Conservation (phyloP, 2,888 invertebrate species). For the Chrysolina oricalcia region DNA sequence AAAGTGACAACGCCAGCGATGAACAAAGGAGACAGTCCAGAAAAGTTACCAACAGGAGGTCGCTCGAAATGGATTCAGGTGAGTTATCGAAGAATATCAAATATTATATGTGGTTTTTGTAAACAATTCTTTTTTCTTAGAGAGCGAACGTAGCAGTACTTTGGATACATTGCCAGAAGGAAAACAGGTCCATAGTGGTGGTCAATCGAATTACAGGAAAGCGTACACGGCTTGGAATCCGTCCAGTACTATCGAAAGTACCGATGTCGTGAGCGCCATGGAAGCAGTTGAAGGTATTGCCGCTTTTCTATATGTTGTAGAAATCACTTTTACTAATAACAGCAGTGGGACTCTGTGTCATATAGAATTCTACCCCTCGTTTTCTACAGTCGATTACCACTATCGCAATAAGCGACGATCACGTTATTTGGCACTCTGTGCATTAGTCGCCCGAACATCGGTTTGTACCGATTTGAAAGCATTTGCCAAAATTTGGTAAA, state of each 20-base stretch:
- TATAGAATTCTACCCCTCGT: no score
- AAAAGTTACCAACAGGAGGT: slow-evolving; percentile 82
- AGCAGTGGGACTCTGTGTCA: no score
- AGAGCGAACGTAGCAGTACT: slow-evolving; percentile 84
- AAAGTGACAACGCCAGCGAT: slow-evolving; percentile 84
- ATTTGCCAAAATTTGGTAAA: no score
- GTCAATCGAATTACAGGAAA: slow-evolving; percentile 74
- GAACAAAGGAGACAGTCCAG: slow-evolving; percentile 79
- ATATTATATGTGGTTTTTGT: background rate
- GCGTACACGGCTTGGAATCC: slow-evolving; percentile 88
- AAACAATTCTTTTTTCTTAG: slow-evolving; percentile 68
- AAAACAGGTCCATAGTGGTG: slow-evolving; percentile 73
- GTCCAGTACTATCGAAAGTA: slow-evolving; percentile 83
- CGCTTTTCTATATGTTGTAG: background rate
- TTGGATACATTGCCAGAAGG: slow-evolving; percentile 86
- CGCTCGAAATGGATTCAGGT: slow-evolving; percentile 91
- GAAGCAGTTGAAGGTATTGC: slow-evolving; percentile 87
- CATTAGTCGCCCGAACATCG: no score
- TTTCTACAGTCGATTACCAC: no score
- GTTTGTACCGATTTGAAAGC: no score
- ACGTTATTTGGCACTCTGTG: no score
- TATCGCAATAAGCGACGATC: no score
- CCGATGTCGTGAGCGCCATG: slow-evolving; percentile 88
- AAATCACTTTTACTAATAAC: no score
- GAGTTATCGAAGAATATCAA: slow-evolving; percentile 40